Conservation (phyloP, 2,113 vertebrate species). For the Lethenteron camtschaticum region DNA sequence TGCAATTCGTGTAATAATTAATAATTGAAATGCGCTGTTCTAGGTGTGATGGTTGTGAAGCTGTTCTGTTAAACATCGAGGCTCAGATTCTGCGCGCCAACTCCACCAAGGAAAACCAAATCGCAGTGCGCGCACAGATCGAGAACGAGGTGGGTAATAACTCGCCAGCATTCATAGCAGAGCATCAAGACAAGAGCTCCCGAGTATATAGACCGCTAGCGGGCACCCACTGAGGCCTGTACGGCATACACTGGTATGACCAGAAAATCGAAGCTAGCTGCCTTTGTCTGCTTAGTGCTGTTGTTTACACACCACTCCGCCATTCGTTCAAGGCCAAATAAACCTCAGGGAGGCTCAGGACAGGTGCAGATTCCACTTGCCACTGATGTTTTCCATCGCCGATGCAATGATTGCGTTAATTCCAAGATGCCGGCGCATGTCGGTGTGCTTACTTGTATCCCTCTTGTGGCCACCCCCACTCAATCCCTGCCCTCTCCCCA, state of each 20-base stretch:
- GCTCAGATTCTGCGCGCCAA: constrained; percentile 81
- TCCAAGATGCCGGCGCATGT: too few species aligned
- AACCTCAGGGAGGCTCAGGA: too few species aligned
- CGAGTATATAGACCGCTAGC: neutral
- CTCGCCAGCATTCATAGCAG: constrained; percentile 10
- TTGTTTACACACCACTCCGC: neutral
- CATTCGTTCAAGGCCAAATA: too few species aligned
- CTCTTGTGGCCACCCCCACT: too few species aligned
- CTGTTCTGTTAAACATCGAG: constrained; percentile 68
- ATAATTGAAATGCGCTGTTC: neutral
- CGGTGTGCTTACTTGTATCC: too few species aligned
- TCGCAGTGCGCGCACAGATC: constrained; percentile 81
- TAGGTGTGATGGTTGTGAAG: constrained; percentile 84
- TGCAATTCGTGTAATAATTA: constrained; percentile 8
- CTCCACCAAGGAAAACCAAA: constrained; percentile 73
- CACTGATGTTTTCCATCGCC: too few species aligned
- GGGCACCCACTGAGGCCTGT: neutral
- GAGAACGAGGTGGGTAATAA: constrained; percentile 51
- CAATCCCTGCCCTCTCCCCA: too few species aligned
- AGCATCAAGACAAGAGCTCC: neutral
- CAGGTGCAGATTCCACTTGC: too few species aligned
- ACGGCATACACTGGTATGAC: neutral
- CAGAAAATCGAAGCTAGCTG: neutral
- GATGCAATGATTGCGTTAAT: too few species aligned
- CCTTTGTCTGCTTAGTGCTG: neutral